Base-by-base conservation (phyloP, 1,140 invertebrate species). In the Steinernema feltiae region DNA sequence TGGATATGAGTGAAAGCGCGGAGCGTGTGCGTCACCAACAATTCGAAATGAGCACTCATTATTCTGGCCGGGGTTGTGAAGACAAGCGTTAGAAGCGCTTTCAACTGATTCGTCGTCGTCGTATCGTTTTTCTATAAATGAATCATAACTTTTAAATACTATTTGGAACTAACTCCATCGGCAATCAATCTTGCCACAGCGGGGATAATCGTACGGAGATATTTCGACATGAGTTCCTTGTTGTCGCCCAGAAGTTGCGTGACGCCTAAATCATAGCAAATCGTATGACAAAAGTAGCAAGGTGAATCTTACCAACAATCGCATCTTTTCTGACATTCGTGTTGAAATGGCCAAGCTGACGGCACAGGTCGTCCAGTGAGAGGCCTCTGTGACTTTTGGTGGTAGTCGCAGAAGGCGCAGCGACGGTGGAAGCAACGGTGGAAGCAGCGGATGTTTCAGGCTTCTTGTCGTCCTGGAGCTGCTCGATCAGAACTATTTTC, bases 271-370 rank as follows among this genome's bases (percentile, higher is more conserved):
- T n/a, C n/a, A n/a, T n/a, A n/a, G n/a, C n/a, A n/a, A n/a, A n/a
- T n/a, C n/a, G n/a, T n/a, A n/a, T n/a, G n/a, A n/a, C n/a, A n/a
- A n/a, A n/a, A n/a, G n/a, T n/a, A n/a, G n/a, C n/a, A n/a, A n/a
- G n/a, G n/a, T n/a, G n/a, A n/a, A n/a, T n/a, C 30, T 32, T 35
- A 70, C 31, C 70, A 24, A 30, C 18, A 24, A 30, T 74, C 30
- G 74, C 32, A 1, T 76, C 76, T 41, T 35, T 76, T 41, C 31
- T 46, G n/a, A 35, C 41, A 71, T 73, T 73, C 2, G 21, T 29
- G 72, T 79, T 79, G 69, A 74, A 78, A 69, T 79, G 78, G 0
- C 78, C 76, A 29, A 79, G 48, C 35, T 79, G 78, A 18, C 77
- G 75, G 32, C 75, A 78, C 3, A 79, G 63, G 30, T 79, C 78